Evolutionary conservation across 2,113 vertebrate species (phyloP).

Genomic region (Equus quagga): DNA sequence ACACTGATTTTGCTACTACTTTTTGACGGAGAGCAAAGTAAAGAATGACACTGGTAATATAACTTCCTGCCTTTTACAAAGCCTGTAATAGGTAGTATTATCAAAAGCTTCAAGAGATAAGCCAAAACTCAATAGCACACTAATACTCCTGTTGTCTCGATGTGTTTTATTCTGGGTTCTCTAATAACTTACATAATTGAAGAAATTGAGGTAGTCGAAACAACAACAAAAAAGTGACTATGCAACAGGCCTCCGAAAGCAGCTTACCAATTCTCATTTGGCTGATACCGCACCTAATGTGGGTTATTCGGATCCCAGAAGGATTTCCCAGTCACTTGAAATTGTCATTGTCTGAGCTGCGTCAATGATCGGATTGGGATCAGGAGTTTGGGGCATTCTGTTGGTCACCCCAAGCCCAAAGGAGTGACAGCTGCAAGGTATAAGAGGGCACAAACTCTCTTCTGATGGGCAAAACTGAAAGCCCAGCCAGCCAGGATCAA

Average conservation of each 20-base stretch:
- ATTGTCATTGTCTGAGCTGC: neutral
- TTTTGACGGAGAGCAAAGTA: constrained; percentile 23
- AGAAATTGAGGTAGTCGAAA: neutral
- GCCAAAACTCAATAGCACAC: neutral
- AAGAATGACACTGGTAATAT: constrained; percentile 23
- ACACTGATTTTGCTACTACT: constrained; percentile 9
- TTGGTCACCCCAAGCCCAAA: neutral
- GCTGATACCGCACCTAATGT: neutral
- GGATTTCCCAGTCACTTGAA: neutral
- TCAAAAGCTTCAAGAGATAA: constrained; percentile 42
- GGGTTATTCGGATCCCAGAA: neutral
- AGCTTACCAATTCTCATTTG: neutral
- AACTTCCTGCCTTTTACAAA: neutral
- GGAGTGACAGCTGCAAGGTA: neutral
- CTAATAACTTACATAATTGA: constrained; percentile 64
- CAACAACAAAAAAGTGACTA: neutral
- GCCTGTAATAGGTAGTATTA: neutral
- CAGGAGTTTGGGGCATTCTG: neutral
- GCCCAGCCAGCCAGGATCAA: neutral
- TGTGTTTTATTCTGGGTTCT: constrained; percentile 30
- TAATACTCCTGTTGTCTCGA: neutral
- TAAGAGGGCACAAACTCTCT: neutral
- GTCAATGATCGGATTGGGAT: neutral
- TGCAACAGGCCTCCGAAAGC: neutral
- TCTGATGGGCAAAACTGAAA: constrained; percentile 24